Percentiles rank a stretch among this genome's conserved stretches.
phyloP scores from a whole-genome alignment of 2,797 vertebrate genomes.

The Amphiprion clarkii region DNA sequence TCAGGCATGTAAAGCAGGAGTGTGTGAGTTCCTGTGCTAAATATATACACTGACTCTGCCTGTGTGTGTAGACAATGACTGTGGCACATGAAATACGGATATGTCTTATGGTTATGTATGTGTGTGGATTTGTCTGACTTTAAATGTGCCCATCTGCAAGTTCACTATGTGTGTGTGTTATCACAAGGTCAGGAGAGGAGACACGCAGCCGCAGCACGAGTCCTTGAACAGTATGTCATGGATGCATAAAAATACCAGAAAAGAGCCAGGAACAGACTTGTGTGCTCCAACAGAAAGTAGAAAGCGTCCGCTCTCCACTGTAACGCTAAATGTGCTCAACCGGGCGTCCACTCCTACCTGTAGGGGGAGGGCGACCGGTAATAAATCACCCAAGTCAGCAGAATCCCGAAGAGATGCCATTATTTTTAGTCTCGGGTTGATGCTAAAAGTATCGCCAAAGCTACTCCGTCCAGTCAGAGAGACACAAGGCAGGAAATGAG shows the following conservation, averaged over 20 bases:
- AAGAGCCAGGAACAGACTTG: conserved; percentile 45
- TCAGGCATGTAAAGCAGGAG: conserved; percentile 75
- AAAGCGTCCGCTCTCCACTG: conserved; percentile 37
- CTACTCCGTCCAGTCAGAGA: conserved; percentile 10
- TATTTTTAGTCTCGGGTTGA: conserved; percentile 62
- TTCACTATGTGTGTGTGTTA: background rate
- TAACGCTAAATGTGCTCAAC: conserved; percentile 42
- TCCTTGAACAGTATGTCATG: conserved; percentile 64
- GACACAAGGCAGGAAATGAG: background rate
- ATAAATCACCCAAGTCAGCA: conserved; percentile 74
- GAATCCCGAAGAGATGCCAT: conserved; percentile 53
- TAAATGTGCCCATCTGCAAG: conserved; percentile 8
- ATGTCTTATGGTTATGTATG: background rate
- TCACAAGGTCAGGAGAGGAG: conserved; percentile 55
- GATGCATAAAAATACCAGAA: conserved; percentile 68
- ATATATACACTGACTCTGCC: conserved; percentile 54
- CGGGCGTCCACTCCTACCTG: conserved; percentile 48
- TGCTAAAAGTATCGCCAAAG: conserved; percentile 11
- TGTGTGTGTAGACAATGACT: conserved; percentile 18
- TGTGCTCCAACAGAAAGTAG: conserved; percentile 4
- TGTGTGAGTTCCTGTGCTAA: conserved; percentile 60
- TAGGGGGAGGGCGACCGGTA: conserved; percentile 47
- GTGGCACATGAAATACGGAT: conserved; percentile 1
- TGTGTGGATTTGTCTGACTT: conserved; percentile 3
- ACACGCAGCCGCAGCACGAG: conserved; percentile 32